These are phyloP conservation scores for Emydura subglobosa DNA, from an alignment of 2,113 vertebrate species.

Conservation along the genomic window DNA sequence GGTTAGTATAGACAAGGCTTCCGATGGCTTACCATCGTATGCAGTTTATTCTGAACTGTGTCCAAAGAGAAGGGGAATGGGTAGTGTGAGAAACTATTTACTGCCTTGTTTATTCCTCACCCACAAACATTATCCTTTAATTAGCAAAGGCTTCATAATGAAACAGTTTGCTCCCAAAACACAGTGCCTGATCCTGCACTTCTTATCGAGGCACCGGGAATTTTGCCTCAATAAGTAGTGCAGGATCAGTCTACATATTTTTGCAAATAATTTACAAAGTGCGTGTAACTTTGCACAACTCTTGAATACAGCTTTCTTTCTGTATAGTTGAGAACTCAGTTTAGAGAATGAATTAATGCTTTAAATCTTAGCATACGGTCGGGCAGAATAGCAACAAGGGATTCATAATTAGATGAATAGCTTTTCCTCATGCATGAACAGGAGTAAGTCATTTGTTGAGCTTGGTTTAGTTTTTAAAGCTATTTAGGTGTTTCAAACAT, in stretches of 20 bases:
- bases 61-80: background rate
- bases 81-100: background rate
- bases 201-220: background rate
- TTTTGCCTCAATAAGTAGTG: background rate
- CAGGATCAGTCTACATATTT: background rate
- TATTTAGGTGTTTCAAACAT: constrained; percentile 22
- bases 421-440: background rate
- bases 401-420: background rate
- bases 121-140: background rate
- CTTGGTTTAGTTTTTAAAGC: constrained; percentile 24
- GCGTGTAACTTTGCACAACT: background rate
- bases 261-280: background rate
- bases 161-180: background rate
- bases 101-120: background rate
- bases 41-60: background rate
- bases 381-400: background rate
- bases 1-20: background rate
- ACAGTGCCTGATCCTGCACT: fast-evolving
- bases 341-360: constrained; percentile 31
- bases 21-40: background rate
- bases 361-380: constrained; percentile 21
- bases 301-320: background rate
- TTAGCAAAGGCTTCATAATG: background rate
- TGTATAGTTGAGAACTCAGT: background rate
- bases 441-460: constrained; percentile 1